Base-by-base conservation (phyloP, 2,888 invertebrate species). In the Eristalis intricaria region DNA sequence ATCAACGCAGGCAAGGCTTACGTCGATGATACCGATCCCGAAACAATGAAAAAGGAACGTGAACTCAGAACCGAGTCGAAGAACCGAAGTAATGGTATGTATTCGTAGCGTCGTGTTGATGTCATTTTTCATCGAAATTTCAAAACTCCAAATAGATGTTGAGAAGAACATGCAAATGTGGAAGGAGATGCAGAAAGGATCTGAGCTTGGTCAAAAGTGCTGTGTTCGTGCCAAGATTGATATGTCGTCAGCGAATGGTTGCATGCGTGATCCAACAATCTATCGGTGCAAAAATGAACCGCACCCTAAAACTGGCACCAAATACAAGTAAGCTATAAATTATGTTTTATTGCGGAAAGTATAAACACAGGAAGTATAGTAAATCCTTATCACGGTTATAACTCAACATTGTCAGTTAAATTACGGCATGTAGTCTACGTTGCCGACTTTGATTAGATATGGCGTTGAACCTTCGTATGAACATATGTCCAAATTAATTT, bases 141-240 rank as follows among this genome's bases (percentile, higher is more conserved):
- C 19, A n/a, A n/a, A 50, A 50, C 8, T 8, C 50, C 19, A 19
- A 92, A 8, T 90, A 98, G 98, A 96, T 89, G 95, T 96, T 2
- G 96, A 96, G 43, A 96, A 96, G 92, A 99, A 99, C 93, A 92
- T 99, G 43, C 91, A 95, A 75, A 93, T 99, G 90, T 99, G 99
- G 99, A 94, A 96, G 82, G 98, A 99, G 94, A 99, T 99, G 99
- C 95, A 97, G 91, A 95, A 95, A 81, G 99, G 98, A 0, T 95
- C 96, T 0, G 94, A 94, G 11, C 91, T 93, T 4, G 99, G 99
- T 0, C 96, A 97, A 85, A 96, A 96, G 90, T 99, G 98, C 92
- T 99, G 99, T 91, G 98, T 99, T 0, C 95, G 99, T 73, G 99
- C 99, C 0, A 99, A 99, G 94, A 99, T 99, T 83, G 98, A 99